Evolutionary conservation across 2,888 invertebrate genomes (phyloP).

Genomic region (Hoplodrina blanda): DNA sequence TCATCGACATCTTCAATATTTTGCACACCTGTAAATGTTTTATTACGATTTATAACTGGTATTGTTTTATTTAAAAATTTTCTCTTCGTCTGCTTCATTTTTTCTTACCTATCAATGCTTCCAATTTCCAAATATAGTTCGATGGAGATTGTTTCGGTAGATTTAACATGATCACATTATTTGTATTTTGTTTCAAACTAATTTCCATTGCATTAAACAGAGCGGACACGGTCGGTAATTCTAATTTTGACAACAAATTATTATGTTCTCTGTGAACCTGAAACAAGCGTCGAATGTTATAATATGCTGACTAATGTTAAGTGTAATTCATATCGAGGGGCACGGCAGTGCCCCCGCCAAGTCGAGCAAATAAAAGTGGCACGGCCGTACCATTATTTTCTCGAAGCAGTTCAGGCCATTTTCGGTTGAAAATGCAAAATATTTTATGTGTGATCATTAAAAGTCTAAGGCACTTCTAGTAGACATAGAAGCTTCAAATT

Average conservation of each 20-base stretch:
- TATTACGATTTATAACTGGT: not conserved
- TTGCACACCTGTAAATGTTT: not conserved
- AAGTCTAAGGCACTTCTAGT: too few species aligned
- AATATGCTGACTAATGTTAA: too few species aligned
- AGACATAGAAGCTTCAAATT: too few species aligned
- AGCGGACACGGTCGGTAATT: slow-evolving; percentile 49
- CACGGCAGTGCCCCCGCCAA: too few species aligned
- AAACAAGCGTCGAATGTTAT: not conserved
- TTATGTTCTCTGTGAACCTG: not conserved
- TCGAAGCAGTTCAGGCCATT: too few species aligned
- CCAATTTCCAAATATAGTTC: not conserved
- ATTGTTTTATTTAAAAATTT: not conserved
- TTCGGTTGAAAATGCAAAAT: too few species aligned
- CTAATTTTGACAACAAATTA: not conserved
- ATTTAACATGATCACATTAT: slow-evolving; percentile 67
- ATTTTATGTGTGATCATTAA: too few species aligned
- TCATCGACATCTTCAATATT: slow-evolving; percentile 16
- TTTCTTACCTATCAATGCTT: not conserved
- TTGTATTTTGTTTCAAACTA: slow-evolving; percentile 70
- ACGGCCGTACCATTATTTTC: too few species aligned
- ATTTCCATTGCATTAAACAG: slow-evolving; percentile 71
- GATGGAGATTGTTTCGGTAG: not conserved
- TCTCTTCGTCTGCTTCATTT: not conserved
- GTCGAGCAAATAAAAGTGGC: too few species aligned
- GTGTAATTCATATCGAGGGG: too few species aligned